phyloP scores from a whole-genome alignment of 2,113 vertebrate species.

The Synchiropus splendidus region DNA sequence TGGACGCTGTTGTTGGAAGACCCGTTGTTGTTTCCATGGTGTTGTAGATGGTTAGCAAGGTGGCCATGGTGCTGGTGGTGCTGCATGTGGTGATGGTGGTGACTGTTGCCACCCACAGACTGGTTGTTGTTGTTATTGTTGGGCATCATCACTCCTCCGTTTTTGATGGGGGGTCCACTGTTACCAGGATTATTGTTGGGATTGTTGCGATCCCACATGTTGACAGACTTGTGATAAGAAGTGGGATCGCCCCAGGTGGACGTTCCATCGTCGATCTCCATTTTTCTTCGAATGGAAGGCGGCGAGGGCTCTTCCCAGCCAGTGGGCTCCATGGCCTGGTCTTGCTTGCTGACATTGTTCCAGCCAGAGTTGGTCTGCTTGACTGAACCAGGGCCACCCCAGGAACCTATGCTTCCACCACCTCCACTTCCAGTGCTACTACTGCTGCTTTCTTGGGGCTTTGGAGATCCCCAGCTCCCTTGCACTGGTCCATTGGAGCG shows the following conservation, averaged over 20 bases:
- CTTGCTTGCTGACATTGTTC: slow-evolving; percentile 69
- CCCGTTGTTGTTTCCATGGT: slow-evolving; percentile 72
- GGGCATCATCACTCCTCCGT: slow-evolving; percentile 44
- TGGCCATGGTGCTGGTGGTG: slow-evolving; percentile 65
- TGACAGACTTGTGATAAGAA: slow-evolving; percentile 83
- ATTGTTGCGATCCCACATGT: slow-evolving; percentile 97
- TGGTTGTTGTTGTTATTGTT: slow-evolving; percentile 57
- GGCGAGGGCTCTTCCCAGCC: slow-evolving; percentile 97
- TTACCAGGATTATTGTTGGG: slow-evolving; percentile 74
- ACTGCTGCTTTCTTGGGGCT: slow-evolving; percentile 85
- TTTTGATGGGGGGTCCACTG: slow-evolving; percentile 75
- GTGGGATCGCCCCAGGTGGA: slow-evolving; percentile 92
- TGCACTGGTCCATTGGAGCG: slow-evolving; percentile 72
- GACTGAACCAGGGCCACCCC: slow-evolving; percentile 87
- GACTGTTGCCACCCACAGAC: slow-evolving; percentile 57
- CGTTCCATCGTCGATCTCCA: slow-evolving; percentile 99
- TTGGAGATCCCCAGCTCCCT: slow-evolving; percentile 82
- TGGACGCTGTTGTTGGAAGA: slow-evolving; percentile 73
- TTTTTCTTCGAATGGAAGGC: slow-evolving; percentile 91
- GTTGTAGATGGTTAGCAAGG: slow-evolving; percentile 63
- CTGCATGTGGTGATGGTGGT: slow-evolving; percentile 52
- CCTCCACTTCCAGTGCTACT: too few species aligned
- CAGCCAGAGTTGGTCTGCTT: slow-evolving; percentile 82
- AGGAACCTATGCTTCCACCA: slow-evolving; percentile 72
- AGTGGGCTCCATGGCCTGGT: slow-evolving; percentile 79